These are phyloP conservation scores for Umimayanthus kanabou DNA, from an alignment of 92 coral and sea anemone species.

Conservation along the genomic window DNA sequence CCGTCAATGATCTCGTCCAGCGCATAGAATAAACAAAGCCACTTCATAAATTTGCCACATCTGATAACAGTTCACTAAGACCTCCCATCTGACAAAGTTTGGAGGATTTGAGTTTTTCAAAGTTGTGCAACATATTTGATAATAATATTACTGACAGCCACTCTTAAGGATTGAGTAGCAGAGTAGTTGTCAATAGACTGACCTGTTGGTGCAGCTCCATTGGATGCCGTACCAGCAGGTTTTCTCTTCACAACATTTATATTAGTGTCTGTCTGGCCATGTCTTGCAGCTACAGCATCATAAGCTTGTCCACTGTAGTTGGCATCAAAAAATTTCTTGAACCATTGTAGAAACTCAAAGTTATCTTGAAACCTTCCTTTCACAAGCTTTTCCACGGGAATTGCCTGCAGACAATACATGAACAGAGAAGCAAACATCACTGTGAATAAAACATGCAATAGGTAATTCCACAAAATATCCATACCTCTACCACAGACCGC, in stretches of 20 bases:
- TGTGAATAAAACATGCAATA: too few species aligned
- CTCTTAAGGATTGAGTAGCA: too few species aligned
- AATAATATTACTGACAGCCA: too few species aligned
- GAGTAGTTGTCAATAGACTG: background rate
- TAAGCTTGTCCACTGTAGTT: conserved; percentile 90
- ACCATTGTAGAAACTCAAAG: conserved; percentile 99
- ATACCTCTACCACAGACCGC: too few species aligned
- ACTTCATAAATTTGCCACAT: too few species aligned
- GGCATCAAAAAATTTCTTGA: conserved; percentile 97
- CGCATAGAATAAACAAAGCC: too few species aligned
- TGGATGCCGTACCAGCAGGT: conserved; percentile 51
- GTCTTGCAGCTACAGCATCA: conserved; percentile 83
- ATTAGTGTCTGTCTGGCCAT: conserved; percentile 74
- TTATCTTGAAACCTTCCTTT: conserved; percentile 99
- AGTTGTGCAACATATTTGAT: too few species aligned
- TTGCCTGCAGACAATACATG: conserved; percentile 43
- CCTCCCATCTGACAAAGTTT: too few species aligned
- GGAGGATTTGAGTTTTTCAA: too few species aligned
- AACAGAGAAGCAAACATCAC: background rate
- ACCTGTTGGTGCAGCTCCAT: conserved; percentile 38
- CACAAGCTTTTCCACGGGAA: conserved; percentile 90
- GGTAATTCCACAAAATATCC: too few species aligned
- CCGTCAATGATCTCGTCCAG: too few species aligned
- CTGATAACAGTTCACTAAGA: too few species aligned
- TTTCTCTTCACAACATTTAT: conserved; percentile 55